phyloP scores from a whole-genome alignment of 2,113 vertebrate species.

The Corythoichthys intestinalis region DNA sequence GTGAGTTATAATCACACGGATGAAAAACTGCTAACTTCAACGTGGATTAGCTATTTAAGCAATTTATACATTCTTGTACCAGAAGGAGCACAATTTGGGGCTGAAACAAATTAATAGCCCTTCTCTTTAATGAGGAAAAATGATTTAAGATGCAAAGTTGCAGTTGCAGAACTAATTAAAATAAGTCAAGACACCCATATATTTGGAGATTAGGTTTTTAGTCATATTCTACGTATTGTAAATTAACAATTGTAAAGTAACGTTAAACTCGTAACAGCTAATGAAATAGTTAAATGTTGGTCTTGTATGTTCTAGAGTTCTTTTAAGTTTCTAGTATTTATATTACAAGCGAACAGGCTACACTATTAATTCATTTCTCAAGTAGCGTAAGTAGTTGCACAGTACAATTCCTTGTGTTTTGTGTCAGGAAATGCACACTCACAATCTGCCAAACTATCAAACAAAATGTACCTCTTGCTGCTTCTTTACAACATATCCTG shows the following conservation, averaged over 20 bases:
- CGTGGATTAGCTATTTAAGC: too few species aligned
- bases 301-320: background rate
- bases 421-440: constrained; percentile 38
- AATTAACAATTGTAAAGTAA: background rate
- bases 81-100: background rate
- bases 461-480: constrained; percentile 25
- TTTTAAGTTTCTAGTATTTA: background rate
- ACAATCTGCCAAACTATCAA: constrained; percentile 14
- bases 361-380: background rate
- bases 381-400: background rate
- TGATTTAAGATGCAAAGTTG: too few species aligned
- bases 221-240: background rate
- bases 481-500: constrained; percentile 14
- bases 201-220: background rate
- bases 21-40: too few species aligned
- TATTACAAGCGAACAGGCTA: background rate
- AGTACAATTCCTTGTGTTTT: background rate
- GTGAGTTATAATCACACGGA: too few species aligned
- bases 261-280: background rate
- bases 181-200: background rate
- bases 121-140: background rate
- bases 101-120: background rate
- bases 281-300: too few species aligned
- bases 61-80: background rate
- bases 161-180: background rate